These are phyloP conservation scores for Pardosa pseudoannulata DNA, from an alignment of 2,888 invertebrate genomes.

Conservation along the genomic window DNA sequence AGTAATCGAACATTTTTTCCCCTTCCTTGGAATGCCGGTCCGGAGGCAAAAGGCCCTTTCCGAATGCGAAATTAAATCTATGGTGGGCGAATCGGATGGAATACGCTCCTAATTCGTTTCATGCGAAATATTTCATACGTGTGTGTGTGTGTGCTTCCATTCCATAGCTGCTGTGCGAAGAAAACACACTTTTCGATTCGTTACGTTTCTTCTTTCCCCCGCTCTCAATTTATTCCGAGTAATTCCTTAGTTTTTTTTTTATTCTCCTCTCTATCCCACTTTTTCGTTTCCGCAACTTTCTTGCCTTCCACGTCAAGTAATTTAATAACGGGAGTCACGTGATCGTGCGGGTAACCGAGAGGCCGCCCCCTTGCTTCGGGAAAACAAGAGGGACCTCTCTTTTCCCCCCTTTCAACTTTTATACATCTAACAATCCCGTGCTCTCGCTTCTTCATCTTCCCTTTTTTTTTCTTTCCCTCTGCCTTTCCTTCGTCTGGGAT, in stretches of 20 bases:
- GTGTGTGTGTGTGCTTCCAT: too few relatives aligned
- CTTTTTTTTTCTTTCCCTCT: too few relatives aligned
- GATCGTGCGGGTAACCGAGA: slow-evolving; percentile 24
- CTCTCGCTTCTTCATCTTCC: slow-evolving; percentile 38
- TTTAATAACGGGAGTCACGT: slow-evolving; percentile 70
- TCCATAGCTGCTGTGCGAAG: too few relatives aligned
- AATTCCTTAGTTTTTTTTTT: too few relatives aligned
- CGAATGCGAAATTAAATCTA: too few relatives aligned
- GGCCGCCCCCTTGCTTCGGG: slow-evolving; percentile 20
- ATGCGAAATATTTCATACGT: slow-evolving; percentile 53
- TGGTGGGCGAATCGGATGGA: too few relatives aligned
- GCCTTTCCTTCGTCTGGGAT: too few relatives aligned
- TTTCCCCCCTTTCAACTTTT: slow-evolving; percentile 43
- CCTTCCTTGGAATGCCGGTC: too few relatives aligned
- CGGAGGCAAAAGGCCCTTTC: too few relatives aligned
- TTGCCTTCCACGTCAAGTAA: slow-evolving; percentile 50
- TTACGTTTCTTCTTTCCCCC: slow-evolving; percentile 34
- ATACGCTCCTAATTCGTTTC: slow-evolving; percentile 66
- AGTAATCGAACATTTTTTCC: too few relatives aligned
- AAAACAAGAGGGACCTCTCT: slow-evolving; percentile 47
- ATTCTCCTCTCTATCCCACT: too few relatives aligned
- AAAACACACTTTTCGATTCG: slow-evolving; percentile 56
- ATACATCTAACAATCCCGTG: slow-evolving; percentile 42
- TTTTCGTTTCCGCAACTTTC: slow-evolving; percentile 44
- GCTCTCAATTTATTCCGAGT: slow-evolving; percentile 52